Conservation (phyloP, 2,797 vertebrate species). For the Octomys mimax region DNA sequence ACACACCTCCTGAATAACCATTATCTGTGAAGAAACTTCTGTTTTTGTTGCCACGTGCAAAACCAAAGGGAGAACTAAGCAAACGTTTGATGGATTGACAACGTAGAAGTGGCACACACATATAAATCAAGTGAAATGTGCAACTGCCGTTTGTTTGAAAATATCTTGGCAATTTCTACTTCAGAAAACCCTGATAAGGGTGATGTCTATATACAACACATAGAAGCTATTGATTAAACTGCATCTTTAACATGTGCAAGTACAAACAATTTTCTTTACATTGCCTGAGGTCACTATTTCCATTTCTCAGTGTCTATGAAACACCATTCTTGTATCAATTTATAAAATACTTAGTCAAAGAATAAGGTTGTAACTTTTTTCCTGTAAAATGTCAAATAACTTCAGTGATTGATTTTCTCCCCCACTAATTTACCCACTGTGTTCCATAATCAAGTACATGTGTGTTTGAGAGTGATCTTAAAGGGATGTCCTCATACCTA, state of each 20-base stretch:
- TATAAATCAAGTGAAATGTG: background rate
- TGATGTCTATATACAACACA: background rate
- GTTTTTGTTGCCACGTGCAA: background rate
- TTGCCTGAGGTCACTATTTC: slow-evolving; percentile 30
- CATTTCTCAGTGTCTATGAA: background rate
- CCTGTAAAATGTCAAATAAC: slow-evolving; percentile 43
- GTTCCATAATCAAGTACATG: background rate
- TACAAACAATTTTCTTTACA: slow-evolving; percentile 43
- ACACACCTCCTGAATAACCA: background rate
- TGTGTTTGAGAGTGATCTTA: background rate
- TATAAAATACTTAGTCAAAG: slow-evolving; percentile 38
- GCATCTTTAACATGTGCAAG: background rate
- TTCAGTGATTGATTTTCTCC: slow-evolving; percentile 13
- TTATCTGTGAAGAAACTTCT: background rate
- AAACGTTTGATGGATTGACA: slow-evolving; percentile 35
- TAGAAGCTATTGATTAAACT: background rate
- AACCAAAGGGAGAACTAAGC: background rate
- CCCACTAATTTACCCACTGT: background rate
- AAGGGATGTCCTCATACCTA: accelerated
- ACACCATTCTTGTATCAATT: background rate
- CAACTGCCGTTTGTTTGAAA: slow-evolving; percentile 37
- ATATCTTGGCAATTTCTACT: slow-evolving; percentile 7
- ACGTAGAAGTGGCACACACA: slow-evolving; percentile 8
- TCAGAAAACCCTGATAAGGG: background rate
- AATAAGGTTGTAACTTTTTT: background rate